Evolutionary conservation across 1,140 invertebrate genomes (phyloP).

Genomic region (Orchesella cincta): DNA sequence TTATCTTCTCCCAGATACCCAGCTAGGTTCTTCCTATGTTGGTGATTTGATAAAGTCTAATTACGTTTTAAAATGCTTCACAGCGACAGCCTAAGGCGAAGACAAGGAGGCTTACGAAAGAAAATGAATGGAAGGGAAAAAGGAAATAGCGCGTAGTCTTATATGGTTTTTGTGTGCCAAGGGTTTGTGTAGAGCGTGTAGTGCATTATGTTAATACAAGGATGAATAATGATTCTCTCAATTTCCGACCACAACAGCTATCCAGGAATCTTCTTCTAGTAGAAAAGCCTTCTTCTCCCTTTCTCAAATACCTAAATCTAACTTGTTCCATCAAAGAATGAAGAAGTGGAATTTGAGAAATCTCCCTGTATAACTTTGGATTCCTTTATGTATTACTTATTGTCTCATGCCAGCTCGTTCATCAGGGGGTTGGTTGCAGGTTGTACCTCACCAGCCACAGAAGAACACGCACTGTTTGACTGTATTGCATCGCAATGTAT

Average conservation of each 20-base stretch:
- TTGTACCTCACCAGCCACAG: not conserved
- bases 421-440: not conserved
- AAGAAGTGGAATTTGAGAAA: constrained; percentile 2
- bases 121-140: not conserved
- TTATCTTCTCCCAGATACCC: no score
- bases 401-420: not conserved
- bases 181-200: not conserved
- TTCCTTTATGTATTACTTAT: not conserved
- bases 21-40: no score
- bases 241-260: constrained; percentile 4
- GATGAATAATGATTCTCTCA: constrained; percentile 13
- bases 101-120: not conserved
- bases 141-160: constrained; percentile 3
- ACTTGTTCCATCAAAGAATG: not conserved
- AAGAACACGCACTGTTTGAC: not conserved
- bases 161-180: no score
- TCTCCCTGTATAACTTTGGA: not conserved
- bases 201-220: not conserved
- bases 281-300: not conserved
- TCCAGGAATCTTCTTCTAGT: not conserved
- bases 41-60: constrained; percentile 13
- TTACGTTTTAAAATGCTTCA: not conserved
- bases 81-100: not conserved
- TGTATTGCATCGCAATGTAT: constrained; percentile 1
- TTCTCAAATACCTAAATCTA: not conserved